Evolutionary conservation across 2,113 vertebrate species (phyloP).

Genomic region (Serilophus lunatus): DNA sequence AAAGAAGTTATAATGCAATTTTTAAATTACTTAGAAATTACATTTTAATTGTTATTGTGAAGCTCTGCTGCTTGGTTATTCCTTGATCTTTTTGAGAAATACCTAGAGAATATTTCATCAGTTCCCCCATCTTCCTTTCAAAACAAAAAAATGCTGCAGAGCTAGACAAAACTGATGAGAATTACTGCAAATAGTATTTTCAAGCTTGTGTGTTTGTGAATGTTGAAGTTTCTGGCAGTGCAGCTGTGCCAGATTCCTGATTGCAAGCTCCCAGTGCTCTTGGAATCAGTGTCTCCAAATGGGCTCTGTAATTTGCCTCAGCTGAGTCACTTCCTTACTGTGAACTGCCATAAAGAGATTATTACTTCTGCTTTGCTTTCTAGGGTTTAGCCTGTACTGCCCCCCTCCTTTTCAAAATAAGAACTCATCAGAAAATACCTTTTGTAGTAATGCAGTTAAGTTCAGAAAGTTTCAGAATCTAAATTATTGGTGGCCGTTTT

Average conservation of each 20-base stretch:
- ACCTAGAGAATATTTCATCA: neutral
- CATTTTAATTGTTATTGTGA: neutral
- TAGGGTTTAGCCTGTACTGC: constrained; percentile 31
- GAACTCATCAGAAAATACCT: constrained; percentile 12
- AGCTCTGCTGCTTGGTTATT: neutral
- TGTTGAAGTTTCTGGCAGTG: neutral
- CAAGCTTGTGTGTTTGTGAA: neutral
- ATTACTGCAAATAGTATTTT: neutral
- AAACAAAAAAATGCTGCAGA: neutral
- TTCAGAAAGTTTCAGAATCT: neutral
- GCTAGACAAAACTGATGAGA: neutral
- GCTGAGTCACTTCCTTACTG: constrained; percentile 43
- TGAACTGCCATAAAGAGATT: neutral
- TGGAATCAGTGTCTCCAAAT: constrained; percentile 15
- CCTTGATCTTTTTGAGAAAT: neutral
- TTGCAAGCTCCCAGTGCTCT: neutral
- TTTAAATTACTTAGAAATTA: neutral
- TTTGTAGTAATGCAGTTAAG: neutral
- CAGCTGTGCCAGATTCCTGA: neutral
- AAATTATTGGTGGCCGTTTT: neutral
- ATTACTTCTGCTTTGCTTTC: constrained; percentile 35
- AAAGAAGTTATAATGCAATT: neutral
- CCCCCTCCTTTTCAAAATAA: constrained; percentile 2
- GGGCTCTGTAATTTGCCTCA: constrained; percentile 17
- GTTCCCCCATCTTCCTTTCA: neutral